Evolutionary conservation across 2,888 invertebrate species (phyloP), one percentile per base, ranked within the genome.

Genomic region (Drosophila austrosaltans): DNA sequence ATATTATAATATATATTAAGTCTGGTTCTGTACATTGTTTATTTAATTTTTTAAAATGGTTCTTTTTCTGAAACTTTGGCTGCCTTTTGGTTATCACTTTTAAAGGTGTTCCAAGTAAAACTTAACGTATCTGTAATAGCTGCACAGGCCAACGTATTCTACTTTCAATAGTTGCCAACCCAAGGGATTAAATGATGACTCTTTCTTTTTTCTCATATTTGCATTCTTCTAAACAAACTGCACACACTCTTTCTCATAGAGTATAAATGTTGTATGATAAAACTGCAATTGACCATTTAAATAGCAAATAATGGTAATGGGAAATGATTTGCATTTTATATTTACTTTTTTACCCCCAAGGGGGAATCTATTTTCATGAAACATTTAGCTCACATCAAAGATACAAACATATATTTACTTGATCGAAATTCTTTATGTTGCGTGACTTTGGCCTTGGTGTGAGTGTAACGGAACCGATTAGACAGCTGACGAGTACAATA

Each of bases 401-500:
- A 48, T 22, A 44, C 16, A 16, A 16, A 16, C 16, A 16, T 44
- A 22, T 48, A 48, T 48, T 48, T 48, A 48, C 48, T 48, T 48
- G 48, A 48, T 48, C 48, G 12, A 22, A 48, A 25, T 48, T 25
- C 48, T 25, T 48, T 25, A 25, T 48, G 25, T 48, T 48, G 48
- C 48, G 48, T 48, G 48, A 48, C 48, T 48, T 48, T 48, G 25
- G 48, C 48, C 32, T 32, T 56, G n/a, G 48, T 48, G 48, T 48
- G 48, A 48, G 48, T 22, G 48, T 48, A 48, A 48, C 48, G 48
- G 48, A 57, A 63, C 59, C 70, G 72, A 48, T 48, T 48, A 59
- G 73, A 64, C 87, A 84, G 86, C 83, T 84, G 87, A 75, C 78
- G 70, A 53, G 72, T 80, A 87, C 86, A 87, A 82, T 87, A 87